Evolutionary conservation across 2,113 vertebrate genomes (phyloP), one percentile per base, ranked within the genome.

Genomic region (Pao palembangensis): DNA sequence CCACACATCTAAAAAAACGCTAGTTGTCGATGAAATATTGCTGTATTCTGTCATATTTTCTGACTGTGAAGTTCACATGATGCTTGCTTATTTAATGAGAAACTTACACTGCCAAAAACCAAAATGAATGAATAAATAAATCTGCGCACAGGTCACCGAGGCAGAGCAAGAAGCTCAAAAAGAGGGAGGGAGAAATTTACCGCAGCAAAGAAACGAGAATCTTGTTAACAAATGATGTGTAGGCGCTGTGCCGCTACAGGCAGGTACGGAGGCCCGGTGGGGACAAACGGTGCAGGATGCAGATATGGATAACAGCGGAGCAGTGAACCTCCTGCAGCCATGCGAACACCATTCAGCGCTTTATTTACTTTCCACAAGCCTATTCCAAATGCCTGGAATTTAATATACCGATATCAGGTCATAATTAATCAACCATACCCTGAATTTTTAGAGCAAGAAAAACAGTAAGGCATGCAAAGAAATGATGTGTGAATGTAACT

Each of bases 181-280:
- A 60, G 55, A 51, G 28, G 43, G 75, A 47, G 54, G 51, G 55
- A 79, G 69, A 84, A 75, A 78, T 68, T 55, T 69, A 83, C 59
- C 68, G 78, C 80, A 83, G 79, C 76, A 88, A 83, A 87, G 77
- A 78, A 56, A 8, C 70, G 54, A 85, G 75, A 79, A 71, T 83
- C 82, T 79, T 80, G 80, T 87, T 91, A 90, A 80, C 73, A 77
- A 85, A 87, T 87, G 84, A 89, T 88, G 86, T 86, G 88, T 89
- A 78, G 87, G 86, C 78, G 83, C 85, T 68, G 34, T 12, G 77
- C 79, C 82, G 81, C 81, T 84, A 80, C 76, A 83, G 81, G 87
- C 87, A 85, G 81, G 82, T 86, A 90, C 57, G 77, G 76, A 74
- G 69, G 86, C 83, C 87, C 79, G 53, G 56, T 75, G 82, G 87